A percentile compares a stretch with the other conserved stretches of the same genome.
Evolutionary conservation across 2,797 vertebrate species (phyloP).

Genomic region (Myotis vivesi): DNA sequence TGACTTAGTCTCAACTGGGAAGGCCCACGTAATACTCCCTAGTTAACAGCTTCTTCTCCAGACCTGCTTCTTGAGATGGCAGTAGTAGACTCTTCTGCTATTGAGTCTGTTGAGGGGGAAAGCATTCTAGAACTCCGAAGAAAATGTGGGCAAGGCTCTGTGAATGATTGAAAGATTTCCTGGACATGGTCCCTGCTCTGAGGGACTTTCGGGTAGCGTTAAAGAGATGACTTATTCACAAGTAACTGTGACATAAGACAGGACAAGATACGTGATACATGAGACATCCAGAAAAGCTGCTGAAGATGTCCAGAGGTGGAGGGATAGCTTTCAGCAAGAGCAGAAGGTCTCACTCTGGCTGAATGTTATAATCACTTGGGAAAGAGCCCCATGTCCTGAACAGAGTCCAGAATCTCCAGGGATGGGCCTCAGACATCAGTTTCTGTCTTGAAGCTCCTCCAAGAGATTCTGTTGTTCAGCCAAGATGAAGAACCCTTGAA

Average conservation of each 20-base stretch:
- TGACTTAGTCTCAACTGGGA: not conserved
- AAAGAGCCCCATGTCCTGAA: not conserved
- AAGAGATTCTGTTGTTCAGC: not conserved
- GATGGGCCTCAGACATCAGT: not conserved
- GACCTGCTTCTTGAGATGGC: not conserved
- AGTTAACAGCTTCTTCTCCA: not conserved
- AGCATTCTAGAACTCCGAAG: constrained; percentile 24
- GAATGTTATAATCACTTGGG: not conserved
- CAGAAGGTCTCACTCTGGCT: not conserved
- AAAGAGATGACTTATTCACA: not conserved
- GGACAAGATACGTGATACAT: not conserved
- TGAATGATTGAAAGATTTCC: not conserved
- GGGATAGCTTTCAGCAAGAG: not conserved
- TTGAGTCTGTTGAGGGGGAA: not conserved
- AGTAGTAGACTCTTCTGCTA: not conserved
- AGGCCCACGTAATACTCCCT: not conserved
- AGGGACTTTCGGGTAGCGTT: not conserved
- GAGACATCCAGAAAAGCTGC: not conserved
- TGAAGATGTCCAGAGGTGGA: not conserved
- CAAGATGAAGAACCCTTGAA: not conserved
- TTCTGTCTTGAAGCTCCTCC: not conserved
- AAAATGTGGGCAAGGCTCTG: not conserved
- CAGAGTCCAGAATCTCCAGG: not conserved
- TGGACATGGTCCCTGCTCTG: not conserved
- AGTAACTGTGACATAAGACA: not conserved